Evolutionary conservation across 2,113 vertebrate genomes (phyloP).

Genomic region (Sitta europaea): DNA sequence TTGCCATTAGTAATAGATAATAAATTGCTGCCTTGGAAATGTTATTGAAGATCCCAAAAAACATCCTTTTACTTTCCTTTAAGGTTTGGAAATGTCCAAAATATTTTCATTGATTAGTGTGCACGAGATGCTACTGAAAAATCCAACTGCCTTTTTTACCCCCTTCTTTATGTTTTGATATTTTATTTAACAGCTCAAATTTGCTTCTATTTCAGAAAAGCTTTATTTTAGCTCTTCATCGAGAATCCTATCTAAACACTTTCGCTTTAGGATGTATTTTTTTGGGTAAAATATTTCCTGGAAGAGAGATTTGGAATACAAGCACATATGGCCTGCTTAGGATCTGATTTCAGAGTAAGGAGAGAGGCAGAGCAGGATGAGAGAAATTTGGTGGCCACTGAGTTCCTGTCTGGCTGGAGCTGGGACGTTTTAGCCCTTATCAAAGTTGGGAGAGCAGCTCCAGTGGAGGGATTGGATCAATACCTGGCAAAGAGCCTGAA

Average conservation of each 20-base stretch:
- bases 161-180: background rate
- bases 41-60: background rate
- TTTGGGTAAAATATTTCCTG: background rate
- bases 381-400: slow-evolving; percentile 74
- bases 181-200: slow-evolving; percentile 4
- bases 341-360: slow-evolving; percentile 64
- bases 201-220: background rate
- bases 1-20: background rate
- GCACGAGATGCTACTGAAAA: background rate
- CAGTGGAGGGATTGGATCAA: slow-evolving; percentile 72
- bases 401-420: slow-evolving; percentile 71
- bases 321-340: slow-evolving; percentile 35
- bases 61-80: background rate
- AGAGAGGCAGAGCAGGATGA: slow-evolving; percentile 56
- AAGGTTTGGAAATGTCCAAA: background rate
- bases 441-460: slow-evolving; percentile 77
- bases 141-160: background rate
- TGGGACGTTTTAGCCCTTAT: slow-evolving; percentile 79
- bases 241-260: slow-evolving; percentile 19
- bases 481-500: slow-evolving; percentile 79
- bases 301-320: slow-evolving; percentile 29
- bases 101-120: background rate
- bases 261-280: background rate
- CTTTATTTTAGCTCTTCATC: slow-evolving; percentile 15
- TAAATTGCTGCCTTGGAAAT: background rate